Conservation (phyloP, 2,797 vertebrate genomes). For the Pelochelys cantorii region DNA sequence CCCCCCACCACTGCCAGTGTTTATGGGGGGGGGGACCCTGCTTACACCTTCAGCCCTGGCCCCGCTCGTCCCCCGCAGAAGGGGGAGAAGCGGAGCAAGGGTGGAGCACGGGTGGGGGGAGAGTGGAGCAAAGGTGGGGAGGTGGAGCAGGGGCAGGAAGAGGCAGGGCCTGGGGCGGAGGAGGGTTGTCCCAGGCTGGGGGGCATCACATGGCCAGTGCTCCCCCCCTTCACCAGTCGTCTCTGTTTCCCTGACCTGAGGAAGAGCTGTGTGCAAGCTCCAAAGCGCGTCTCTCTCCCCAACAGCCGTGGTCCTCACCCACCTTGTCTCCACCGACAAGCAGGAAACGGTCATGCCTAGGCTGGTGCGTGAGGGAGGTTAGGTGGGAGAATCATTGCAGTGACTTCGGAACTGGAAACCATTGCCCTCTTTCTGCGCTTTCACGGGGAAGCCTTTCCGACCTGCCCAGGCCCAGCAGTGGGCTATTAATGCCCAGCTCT, state of each 20-base stretch:
- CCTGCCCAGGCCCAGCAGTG: conserved; percentile 42
- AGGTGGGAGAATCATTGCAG: conserved; percentile 19
- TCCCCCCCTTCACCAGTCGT: too few relatives aligned
- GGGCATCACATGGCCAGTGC: too few relatives aligned
- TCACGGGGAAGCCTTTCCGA: conserved; percentile 57
- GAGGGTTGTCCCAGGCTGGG: too few relatives aligned
- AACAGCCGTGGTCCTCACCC: neutral
- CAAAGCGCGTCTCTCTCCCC: neutral
- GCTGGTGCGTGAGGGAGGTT: conserved; percentile 18
- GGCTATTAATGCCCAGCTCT: conserved; percentile 45
- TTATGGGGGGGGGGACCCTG: too few relatives aligned
- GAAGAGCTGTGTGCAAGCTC: neutral
- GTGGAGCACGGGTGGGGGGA: too few relatives aligned
- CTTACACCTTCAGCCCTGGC: too few relatives aligned
- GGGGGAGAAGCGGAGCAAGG: too few relatives aligned
- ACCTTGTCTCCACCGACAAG: neutral
- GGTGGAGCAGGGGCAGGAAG: too few relatives aligned
- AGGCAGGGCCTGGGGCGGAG: too few relatives aligned
- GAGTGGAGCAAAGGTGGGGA: too few relatives aligned
- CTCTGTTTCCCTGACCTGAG: neutral
- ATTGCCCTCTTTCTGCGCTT: conserved; percentile 31
- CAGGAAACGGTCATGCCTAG: conserved; percentile 11
- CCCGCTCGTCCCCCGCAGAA: too few relatives aligned
- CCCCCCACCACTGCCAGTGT: too few relatives aligned
- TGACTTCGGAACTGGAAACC: conserved; percentile 1